Percentiles rank a stretch among this genome's conserved stretches.
Evolutionary conservation across 2,888 invertebrate genomes (phyloP).

Genomic region (Cryptus armator): DNA sequence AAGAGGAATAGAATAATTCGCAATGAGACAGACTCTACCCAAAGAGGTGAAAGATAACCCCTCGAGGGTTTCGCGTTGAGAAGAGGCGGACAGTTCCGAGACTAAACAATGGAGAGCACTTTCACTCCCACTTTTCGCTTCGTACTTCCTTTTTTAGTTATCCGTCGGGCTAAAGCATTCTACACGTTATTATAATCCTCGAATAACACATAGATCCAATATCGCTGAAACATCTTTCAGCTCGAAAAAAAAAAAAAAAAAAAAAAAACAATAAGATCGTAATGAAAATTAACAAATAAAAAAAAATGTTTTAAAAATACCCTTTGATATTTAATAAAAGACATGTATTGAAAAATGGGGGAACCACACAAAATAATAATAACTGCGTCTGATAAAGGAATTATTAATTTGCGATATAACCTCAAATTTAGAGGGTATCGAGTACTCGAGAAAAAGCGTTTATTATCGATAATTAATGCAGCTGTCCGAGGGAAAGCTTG

Average conservation of each 20-base stretch:
- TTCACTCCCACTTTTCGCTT: conserved; percentile 74
- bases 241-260: not conserved
- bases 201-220: not conserved
- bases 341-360: not conserved
- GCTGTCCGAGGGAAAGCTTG: conserved; percentile 41
- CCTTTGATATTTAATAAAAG: too few relatives aligned
- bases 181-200: not conserved
- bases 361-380: not conserved
- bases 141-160: not conserved
- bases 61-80: conserved; percentile 61
- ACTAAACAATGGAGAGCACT: conserved; percentile 79
- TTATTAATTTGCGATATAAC: not conserved
- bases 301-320: too few relatives aligned
- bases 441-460: not conserved
- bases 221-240: too few relatives aligned
- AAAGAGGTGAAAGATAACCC: conserved; percentile 67
- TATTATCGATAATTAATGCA: conserved; percentile 51
- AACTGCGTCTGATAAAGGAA: not conserved
- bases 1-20: conserved; percentile 52
- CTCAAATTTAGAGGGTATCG: not conserved
- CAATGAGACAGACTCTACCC: conserved; percentile 61
- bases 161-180: not conserved
- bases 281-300: too few relatives aligned
- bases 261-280: not conserved
- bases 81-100: conserved; percentile 75